Base-by-base conservation (phyloP, 1,140 invertebrate genomes). In the Brachionus calyciflorus region DNA sequence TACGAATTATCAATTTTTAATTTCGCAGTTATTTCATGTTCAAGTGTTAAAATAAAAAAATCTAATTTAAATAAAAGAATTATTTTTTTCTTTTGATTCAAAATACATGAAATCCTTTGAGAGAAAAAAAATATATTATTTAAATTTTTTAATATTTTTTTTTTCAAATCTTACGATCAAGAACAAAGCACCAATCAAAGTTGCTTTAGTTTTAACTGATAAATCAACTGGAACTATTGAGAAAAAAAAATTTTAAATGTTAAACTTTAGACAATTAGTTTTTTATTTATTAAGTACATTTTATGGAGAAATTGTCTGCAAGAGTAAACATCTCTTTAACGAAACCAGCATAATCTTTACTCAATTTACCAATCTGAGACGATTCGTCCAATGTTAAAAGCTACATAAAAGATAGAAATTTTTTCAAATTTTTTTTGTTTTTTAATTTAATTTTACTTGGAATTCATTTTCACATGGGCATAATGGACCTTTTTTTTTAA, bases 121-220 rank as follows among this genome's bases (percentile, higher is more conserved):
- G 49, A 76, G 3, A 26, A 51, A 46, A 77, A 73, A 75, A 68
- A 75, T 48, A n/a, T 19, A 63, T 12, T 4, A 7, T 51, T 3
- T 19, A 44, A 51, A 7, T 37, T 19, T 6, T 12, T 48, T 1
- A 69, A 28, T 49, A 28, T 3, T n/a, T n/a, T n/a, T n/a, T n/a
- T n/a, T n/a, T n/a, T n/a, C n/a, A n/a, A 55, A 63, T 51, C 77
- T 84, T 81, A 85, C 85, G 78, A 87, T 85, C 1, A 87, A 79
- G 79, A 87, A 85, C 14, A 81, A 79, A 10, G 91, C 90, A 46
- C 90, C 91, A 1, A 93, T 82, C 73, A 92, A 83, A 10, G 90
- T 88, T 0, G 91, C 91, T 82, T 93, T 93, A 81, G 91, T 90
- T 79, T 89, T 89, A 2, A 92, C 90, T 80, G 91, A 90, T 57